Conservation (phyloP, 2,113 vertebrate species). For the Ariopsis seemanni region DNA sequence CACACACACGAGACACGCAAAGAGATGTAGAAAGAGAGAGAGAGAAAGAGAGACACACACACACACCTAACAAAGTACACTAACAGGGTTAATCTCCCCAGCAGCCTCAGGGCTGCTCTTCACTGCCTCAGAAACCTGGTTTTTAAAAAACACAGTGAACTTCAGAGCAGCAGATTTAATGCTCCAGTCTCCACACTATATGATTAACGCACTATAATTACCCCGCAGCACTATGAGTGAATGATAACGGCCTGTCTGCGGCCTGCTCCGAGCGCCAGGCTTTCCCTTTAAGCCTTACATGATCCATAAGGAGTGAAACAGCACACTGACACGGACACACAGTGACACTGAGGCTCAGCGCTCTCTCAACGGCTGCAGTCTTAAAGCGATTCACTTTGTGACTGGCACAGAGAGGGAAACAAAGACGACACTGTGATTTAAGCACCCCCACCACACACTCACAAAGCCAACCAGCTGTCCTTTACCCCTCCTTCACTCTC, state of each 20-base stretch:
- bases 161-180: background rate
- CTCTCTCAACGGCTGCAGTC: constrained; percentile 54
- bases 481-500: constrained; percentile 52
- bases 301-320: constrained; percentile 9
- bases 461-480: constrained; percentile 70
- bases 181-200: background rate
- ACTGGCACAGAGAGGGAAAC: constrained; percentile 71
- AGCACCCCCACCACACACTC: constrained; percentile 22
- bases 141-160: constrained; percentile 1
- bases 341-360: constrained; percentile 4
- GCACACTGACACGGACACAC: constrained; percentile 31
- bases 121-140: background rate
- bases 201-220: background rate
- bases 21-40: no score
- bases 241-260: background rate
- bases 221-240: background rate
- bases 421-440: constrained; percentile 73
- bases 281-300: background rate
- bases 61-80: background rate
- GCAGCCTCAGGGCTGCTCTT: background rate
- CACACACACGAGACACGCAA: no score
- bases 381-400: constrained; percentile 63
- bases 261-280: background rate
- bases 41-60: background rate
- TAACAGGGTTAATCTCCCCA: background rate